A percentile compares a stretch with the other conserved stretches of the same genome.
These are phyloP conservation scores for Tinea pellionella DNA, from an alignment of 2,888 invertebrate genomes.

Conservation along the genomic window DNA sequence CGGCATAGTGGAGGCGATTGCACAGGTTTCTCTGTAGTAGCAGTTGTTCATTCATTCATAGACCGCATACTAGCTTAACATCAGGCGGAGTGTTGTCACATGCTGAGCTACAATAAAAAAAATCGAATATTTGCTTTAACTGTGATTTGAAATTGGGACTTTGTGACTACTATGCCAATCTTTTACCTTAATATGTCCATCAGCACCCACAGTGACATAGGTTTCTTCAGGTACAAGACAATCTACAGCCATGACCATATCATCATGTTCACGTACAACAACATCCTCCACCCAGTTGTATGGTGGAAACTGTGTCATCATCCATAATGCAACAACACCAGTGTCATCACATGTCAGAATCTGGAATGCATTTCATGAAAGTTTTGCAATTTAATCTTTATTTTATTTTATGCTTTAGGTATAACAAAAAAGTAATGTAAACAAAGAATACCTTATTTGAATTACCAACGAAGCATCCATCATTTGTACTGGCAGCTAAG, in stretches of 20 bases:
- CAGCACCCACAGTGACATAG: conserved; percentile 57
- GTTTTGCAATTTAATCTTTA: neutral
- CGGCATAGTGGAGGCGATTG: too few species aligned
- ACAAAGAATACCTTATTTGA: conserved; percentile 37
- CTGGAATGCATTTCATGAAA: conserved; percentile 23
- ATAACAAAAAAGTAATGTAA: neutral
- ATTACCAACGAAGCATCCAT: conserved; percentile 50
- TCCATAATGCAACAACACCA: conserved; percentile 53
- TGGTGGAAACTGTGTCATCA: conserved; percentile 37
- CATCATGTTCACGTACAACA: conserved; percentile 54
- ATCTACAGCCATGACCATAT: conserved; percentile 40
- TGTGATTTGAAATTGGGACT: too few species aligned
- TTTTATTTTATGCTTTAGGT: neutral
- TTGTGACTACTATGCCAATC: too few species aligned
- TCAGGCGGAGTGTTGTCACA: too few species aligned
- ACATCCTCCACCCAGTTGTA: conserved; percentile 41
- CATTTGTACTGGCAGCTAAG: conserved; percentile 45
- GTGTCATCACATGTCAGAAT: conserved; percentile 57
- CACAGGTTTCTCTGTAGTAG: too few species aligned
- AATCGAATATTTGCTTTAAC: too few species aligned
- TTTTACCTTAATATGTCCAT: conserved; percentile 56
- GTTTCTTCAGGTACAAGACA: conserved; percentile 38
- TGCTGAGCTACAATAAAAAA: too few species aligned
- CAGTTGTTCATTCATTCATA: too few species aligned
- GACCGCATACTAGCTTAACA: too few species aligned